Percentiles rank a stretch among this genome's conserved stretches.
Evolutionary conservation across 2,797 vertebrate genomes (phyloP).

Genomic region (Rhodeus uyekii): DNA sequence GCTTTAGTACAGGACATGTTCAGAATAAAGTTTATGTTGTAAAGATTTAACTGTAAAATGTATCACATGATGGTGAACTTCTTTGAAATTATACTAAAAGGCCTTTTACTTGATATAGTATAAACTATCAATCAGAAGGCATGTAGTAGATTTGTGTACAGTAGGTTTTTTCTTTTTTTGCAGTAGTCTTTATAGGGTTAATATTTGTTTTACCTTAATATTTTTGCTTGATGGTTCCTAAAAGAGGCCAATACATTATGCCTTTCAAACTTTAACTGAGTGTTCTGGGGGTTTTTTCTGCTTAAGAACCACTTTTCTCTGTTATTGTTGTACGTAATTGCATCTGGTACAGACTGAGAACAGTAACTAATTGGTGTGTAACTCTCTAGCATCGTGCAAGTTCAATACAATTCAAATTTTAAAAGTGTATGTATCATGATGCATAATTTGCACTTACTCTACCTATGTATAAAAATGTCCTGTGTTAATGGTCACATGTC

Average conservation of each 20-base stretch:
- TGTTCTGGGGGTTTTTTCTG: not conserved
- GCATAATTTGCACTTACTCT: not conserved
- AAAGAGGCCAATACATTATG: not conserved
- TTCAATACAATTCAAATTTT: not conserved
- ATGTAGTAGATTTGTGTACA: not conserved
- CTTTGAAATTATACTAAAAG: not conserved
- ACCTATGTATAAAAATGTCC: not conserved
- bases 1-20: not conserved
- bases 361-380: not conserved
- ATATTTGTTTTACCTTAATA: not conserved
- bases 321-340: not conserved
- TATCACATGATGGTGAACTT: not conserved
- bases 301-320: not conserved
- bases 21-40: no score
- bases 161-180: no score
- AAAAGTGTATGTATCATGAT: no score
- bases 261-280: not conserved
- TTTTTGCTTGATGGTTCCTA: not conserved
- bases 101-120: not conserved
- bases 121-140: not conserved
- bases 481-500: not conserved
- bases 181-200: not conserved
- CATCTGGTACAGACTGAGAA: not conserved
- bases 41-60: not conserved
- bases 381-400: not conserved